These are phyloP conservation scores for Apantesis nais DNA, from an alignment of 2,888 invertebrate genomes.

Conservation along the genomic window DNA sequence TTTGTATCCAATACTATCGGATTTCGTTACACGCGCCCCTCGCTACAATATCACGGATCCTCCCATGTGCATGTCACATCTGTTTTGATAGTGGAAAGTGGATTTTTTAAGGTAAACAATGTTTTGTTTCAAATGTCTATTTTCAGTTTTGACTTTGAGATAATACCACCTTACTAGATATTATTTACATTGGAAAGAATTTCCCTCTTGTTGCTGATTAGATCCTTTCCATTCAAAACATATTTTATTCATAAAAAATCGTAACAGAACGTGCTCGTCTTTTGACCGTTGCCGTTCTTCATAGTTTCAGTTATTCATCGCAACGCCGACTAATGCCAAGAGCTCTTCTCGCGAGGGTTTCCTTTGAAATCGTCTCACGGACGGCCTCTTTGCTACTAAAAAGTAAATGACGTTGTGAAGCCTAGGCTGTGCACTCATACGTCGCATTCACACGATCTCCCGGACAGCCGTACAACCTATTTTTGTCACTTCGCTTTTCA, in stretches of 20 bases:
- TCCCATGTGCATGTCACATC: conserved; percentile 43
- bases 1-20: conserved; percentile 55
- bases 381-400: conserved; percentile 54
- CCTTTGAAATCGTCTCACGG: conserved; percentile 54
- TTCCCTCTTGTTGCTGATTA: background rate
- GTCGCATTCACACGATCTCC: conserved; percentile 48
- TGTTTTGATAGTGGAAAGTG: conserved; percentile 47
- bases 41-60: conserved; percentile 53
- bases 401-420: conserved; percentile 58
- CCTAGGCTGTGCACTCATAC: conserved; percentile 38
- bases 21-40: conserved; percentile 50
- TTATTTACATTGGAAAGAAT: background rate
- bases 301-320: conserved; percentile 55
- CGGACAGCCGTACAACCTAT: conserved; percentile 53
- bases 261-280: conserved; percentile 38
- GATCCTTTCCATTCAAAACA: background rate
- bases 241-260: conserved; percentile 24
- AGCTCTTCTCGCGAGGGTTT: conserved; percentile 51
- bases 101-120: conserved; percentile 45
- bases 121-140: conserved; percentile 6
- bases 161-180: background rate
- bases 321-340: conserved; percentile 55
- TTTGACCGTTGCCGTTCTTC: conserved; percentile 42
- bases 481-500: conserved; percentile 50
- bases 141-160: background rate